These are phyloP conservation scores for Paradoxurus hermaphroditus DNA, from an alignment of 2,113 vertebrate species.

Conservation along the genomic window DNA sequence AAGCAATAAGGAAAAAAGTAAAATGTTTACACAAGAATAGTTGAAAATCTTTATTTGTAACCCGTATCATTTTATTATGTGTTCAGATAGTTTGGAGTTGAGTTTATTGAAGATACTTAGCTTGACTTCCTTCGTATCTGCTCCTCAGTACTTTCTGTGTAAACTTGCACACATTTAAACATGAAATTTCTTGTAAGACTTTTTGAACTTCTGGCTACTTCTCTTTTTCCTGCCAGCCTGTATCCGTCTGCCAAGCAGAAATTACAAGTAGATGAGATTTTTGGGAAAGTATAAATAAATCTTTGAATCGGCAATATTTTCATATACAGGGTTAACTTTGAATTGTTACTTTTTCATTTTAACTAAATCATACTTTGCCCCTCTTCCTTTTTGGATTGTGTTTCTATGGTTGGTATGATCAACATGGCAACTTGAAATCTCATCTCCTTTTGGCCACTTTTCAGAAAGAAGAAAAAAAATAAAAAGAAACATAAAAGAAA, in stretches of 20 bases:
- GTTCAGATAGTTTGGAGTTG: neutral
- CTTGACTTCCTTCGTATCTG: neutral
- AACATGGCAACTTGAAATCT: neutral
- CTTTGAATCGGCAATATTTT: constrained; percentile 27
- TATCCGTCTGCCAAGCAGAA: neutral
- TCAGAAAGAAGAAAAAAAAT: neutral
- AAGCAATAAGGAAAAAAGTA: neutral
- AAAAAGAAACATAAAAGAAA: constrained; percentile 4
- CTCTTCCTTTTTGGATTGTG: neutral
- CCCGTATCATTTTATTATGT: neutral
- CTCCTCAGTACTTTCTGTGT: neutral
- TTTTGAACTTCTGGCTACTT: neutral
- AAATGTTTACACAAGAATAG: neutral
- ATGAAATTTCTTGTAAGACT: neutral
- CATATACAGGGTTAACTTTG: neutral
- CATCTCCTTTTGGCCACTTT: neutral
- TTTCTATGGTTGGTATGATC: constrained; percentile 6
- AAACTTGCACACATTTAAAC: neutral
- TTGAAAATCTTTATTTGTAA: neutral
- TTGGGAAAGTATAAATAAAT: neutral
- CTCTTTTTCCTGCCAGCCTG: neutral
- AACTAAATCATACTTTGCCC: neutral
- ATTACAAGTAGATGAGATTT: neutral
- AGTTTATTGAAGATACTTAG: neutral
- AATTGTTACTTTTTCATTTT: neutral